phyloP scores from a whole-genome alignment of 2,113 vertebrate species.

The Cranoglanis bouderius region DNA sequence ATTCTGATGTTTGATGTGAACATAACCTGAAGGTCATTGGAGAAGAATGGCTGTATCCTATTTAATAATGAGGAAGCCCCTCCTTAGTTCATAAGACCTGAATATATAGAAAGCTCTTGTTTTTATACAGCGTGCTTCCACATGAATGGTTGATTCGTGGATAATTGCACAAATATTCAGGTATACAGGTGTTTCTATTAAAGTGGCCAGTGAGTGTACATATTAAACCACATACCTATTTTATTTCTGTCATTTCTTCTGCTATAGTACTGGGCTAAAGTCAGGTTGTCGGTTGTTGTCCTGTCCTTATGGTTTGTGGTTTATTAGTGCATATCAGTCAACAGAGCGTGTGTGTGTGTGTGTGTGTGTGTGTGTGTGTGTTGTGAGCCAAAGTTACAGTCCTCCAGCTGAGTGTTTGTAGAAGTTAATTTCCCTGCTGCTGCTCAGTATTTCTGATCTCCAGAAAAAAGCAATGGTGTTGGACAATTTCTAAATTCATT shows the following conservation, averaged over 20 bases:
- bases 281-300: neutral
- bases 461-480: neutral
- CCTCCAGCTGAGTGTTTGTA: neutral
- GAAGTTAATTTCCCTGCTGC: neutral
- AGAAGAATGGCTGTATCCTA: neutral
- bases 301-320: neutral
- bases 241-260: neutral
- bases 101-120: neutral
- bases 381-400: conserved; percentile 8
- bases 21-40: neutral
- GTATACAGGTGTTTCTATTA: neutral
- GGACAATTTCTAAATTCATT: neutral
- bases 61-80: neutral
- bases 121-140: neutral
- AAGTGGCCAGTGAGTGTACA: neutral
- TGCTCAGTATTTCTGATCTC: neutral
- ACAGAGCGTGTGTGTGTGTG: neutral
- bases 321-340: neutral
- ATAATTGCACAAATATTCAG: neutral
- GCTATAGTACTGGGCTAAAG: neutral
- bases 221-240: neutral
- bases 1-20: neutral
- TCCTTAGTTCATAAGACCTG: neutral
- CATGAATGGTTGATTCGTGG: neutral
- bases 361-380: too few relatives aligned